Conservation (phyloP, 2,797 vertebrate genomes). For the Lacerta viridis region DNA sequence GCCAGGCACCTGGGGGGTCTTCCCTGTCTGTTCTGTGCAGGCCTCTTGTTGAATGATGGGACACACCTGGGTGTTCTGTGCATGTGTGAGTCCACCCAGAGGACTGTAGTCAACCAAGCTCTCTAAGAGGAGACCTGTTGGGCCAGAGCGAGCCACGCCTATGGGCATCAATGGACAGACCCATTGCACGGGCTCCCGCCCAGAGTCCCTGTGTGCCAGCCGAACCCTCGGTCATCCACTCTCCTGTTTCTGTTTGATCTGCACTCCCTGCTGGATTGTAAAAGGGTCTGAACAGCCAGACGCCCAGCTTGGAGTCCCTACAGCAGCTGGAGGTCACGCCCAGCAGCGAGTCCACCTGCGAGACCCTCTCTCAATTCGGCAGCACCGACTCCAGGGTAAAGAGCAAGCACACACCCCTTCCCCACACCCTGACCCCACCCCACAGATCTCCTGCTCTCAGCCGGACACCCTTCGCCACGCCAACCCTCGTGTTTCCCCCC, state of each 20-base stretch:
- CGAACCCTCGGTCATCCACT: conserved; percentile 53
- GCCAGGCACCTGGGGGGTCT: not conserved
- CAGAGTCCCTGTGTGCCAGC: not conserved
- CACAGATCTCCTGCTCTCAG: not conserved
- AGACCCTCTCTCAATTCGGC: conserved; percentile 79
- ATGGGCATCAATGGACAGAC: not conserved
- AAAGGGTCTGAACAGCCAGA: conserved; percentile 80
- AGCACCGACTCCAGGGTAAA: conserved; percentile 83
- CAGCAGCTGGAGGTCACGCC: conserved; percentile 77
- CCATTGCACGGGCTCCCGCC: not conserved
- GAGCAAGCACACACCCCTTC: not conserved
- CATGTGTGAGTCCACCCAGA: no score
- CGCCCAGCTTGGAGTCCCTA: conserved; percentile 81
- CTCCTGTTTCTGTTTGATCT: conserved; percentile 75
- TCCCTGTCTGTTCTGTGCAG: no score
- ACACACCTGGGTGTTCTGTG: not conserved
- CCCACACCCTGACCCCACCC: conserved; percentile 14
- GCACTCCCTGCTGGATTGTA: conserved; percentile 53
- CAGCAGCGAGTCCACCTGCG: conserved; percentile 76
- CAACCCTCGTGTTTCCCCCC: not conserved
- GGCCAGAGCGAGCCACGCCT: no score
- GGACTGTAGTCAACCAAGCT: no score
- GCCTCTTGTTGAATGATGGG: not conserved
- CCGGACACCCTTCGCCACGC: not conserved
- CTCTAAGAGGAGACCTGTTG: not conserved